Conservation (phyloP, 2,888 invertebrate genomes). For the Chelonus formosanus region DNA sequence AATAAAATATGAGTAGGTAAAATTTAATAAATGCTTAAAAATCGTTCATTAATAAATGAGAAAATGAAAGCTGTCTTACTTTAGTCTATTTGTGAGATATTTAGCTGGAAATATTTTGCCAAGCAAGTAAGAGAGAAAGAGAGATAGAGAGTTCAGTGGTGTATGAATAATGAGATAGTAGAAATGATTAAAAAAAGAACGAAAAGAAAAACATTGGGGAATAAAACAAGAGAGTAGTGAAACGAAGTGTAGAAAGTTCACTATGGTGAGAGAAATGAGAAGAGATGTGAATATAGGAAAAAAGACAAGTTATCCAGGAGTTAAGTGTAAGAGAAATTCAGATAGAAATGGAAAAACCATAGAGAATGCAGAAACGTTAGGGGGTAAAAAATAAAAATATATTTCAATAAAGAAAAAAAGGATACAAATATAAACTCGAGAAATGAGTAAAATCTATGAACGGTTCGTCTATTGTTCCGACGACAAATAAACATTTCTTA, state of each 20-base stretch:
- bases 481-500: constrained; percentile 8
- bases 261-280: constrained; percentile 16
- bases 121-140: not conserved
- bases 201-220: not conserved
- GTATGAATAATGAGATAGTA: constrained; percentile 40
- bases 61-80: not conserved
- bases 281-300: not conserved
- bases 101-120: not conserved
- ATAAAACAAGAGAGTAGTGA: not conserved
- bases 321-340: constrained; percentile 20
- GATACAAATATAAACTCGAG: constrained; percentile 25
- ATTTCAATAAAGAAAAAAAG: constrained; percentile 20
- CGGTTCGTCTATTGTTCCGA: not conserved
- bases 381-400: constrained; percentile 19
- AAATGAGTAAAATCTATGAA: constrained; percentile 24
- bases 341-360: constrained; percentile 18
- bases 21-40: not conserved
- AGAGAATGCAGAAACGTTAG: constrained; percentile 26
- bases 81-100: not conserved
- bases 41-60: not conserved
- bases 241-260: constrained; percentile 18
- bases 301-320: constrained; percentile 15
- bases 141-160: constrained; percentile 41
- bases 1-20: not conserved
- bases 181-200: not conserved